A percentile compares a stretch with the other conserved stretches of the same genome.
Conservation (phyloP, 2,888 invertebrate species). For the Tanytarsus gracilentus region DNA sequence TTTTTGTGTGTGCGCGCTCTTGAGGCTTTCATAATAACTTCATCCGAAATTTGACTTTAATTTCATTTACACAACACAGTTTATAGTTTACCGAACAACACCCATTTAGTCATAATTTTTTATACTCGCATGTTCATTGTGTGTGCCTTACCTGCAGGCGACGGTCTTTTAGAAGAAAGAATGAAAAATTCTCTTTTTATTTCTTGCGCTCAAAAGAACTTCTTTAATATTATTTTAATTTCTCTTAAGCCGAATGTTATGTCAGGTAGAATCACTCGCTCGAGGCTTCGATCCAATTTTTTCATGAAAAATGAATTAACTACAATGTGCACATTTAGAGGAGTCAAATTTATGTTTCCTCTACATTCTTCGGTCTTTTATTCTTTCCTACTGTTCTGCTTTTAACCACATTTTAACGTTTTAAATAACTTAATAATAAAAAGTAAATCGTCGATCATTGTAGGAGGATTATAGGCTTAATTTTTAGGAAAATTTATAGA, state of each 20-base stretch:
- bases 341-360: no score
- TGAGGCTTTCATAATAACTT: slow-evolving; percentile 21
- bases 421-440: no score
- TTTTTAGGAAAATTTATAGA: no score
- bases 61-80: slow-evolving; percentile 12
- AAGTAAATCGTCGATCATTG: no score
- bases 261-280: slow-evolving; percentile 26
- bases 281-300: slow-evolving; percentile 21
- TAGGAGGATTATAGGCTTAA: no score
- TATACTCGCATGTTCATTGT: slow-evolving; percentile 12
- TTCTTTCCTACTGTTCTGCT: no score
- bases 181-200: slow-evolving; percentile 3
- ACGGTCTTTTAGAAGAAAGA: slow-evolving; percentile 16
- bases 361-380: no score
- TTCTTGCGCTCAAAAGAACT: slow-evolving; percentile 19
- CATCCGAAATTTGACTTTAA: slow-evolving; percentile 24
- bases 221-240: slow-evolving; percentile 8
- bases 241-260: slow-evolving; percentile 11
- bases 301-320: no score
- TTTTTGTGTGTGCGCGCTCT: slow-evolving; percentile 2
- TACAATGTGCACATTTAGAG: no score
- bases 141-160: slow-evolving; percentile 21
- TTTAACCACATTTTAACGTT: no score
- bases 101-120: neutral
- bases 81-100: neutral